A percentile compares a stretch with the other conserved stretches of the same genome.
Conservation (phyloP, 2,888 invertebrate genomes). For the Ochropacha duplaris region DNA sequence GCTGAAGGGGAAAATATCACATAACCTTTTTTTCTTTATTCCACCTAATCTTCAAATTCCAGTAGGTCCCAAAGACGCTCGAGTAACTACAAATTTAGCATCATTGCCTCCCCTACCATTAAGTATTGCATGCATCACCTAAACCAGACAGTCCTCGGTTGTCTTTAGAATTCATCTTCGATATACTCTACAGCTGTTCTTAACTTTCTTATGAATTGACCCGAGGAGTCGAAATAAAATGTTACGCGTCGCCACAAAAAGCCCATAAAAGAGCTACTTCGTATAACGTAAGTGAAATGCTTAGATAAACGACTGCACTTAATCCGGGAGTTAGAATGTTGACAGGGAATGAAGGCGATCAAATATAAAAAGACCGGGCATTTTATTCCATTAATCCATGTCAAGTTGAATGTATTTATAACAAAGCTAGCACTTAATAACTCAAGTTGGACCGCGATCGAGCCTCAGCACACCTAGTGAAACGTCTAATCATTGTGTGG, state of each 20-base stretch:
- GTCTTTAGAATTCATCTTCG: conserved; percentile 40
- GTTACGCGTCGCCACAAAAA: conserved; percentile 54
- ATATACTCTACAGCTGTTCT: conserved; percentile 18
- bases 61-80: no score
- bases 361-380: conserved; percentile 66
- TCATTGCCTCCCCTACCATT: no score
- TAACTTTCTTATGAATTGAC: conserved; percentile 46
- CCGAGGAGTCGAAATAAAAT: conserved; percentile 60
- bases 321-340: conserved; percentile 79
- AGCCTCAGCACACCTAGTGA: conserved; percentile 63
- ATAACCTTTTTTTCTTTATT: no score
- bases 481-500: conserved; percentile 80
- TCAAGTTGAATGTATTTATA: conserved; percentile 77
- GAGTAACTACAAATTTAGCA: no score
- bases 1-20: no score
- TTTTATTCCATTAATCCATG: conserved; percentile 76
- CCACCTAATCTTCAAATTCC: no score
- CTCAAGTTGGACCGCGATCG: conserved; percentile 64
- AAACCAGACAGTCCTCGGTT: conserved; percentile 34
- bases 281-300: conserved; percentile 69
- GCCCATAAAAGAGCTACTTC: conserved; percentile 65
- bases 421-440: conserved; percentile 80
- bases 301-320: conserved; percentile 75
- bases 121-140: conserved; percentile 44
- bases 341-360: conserved; percentile 73